These are phyloP conservation scores for Semicossyphus pulcher DNA, from an alignment of 2,113 vertebrate species.

Conservation along the genomic window DNA sequence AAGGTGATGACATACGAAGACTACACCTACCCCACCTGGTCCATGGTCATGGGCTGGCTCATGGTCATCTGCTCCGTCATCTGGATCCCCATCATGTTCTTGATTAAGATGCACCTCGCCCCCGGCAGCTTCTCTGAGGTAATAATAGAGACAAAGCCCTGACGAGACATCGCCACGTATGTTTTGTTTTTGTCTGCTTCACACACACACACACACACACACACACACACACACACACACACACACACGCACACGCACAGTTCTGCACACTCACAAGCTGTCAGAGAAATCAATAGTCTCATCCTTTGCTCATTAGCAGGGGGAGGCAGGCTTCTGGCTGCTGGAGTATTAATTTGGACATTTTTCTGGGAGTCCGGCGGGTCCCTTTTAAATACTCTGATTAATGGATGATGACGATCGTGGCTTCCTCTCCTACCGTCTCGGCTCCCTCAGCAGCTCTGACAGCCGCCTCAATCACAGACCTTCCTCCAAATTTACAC, in stretches of 20 bases:
- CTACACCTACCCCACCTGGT: slow-evolving; percentile 97
- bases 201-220: background rate
- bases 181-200: slow-evolving; percentile 20
- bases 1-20: slow-evolving; percentile 96
- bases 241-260: slow-evolving; percentile 36
- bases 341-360: slow-evolving; percentile 51
- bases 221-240: background rate
- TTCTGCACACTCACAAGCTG: no score
- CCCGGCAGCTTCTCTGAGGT: slow-evolving; percentile 95
- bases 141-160: slow-evolving; percentile 44
- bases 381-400: slow-evolving; percentile 62
- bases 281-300: slow-evolving; percentile 55
- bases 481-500: background rate
- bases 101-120: slow-evolving; percentile 97
- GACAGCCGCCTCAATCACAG: slow-evolving; percentile 33
- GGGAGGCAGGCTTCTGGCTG: slow-evolving; percentile 36
- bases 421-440: slow-evolving; percentile 34
- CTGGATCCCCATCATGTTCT: slow-evolving; percentile 99
- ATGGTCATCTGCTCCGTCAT: slow-evolving; percentile 98
- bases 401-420: slow-evolving; percentile 55
- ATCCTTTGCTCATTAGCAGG: slow-evolving; percentile 55
- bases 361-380: slow-evolving; percentile 35
- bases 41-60: slow-evolving; percentile 97
- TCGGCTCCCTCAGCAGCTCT: slow-evolving; percentile 23
- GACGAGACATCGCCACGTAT: slow-evolving; percentile 9